Conservation (phyloP, 2,113 vertebrate genomes). For the Pithys albifrons region DNA sequence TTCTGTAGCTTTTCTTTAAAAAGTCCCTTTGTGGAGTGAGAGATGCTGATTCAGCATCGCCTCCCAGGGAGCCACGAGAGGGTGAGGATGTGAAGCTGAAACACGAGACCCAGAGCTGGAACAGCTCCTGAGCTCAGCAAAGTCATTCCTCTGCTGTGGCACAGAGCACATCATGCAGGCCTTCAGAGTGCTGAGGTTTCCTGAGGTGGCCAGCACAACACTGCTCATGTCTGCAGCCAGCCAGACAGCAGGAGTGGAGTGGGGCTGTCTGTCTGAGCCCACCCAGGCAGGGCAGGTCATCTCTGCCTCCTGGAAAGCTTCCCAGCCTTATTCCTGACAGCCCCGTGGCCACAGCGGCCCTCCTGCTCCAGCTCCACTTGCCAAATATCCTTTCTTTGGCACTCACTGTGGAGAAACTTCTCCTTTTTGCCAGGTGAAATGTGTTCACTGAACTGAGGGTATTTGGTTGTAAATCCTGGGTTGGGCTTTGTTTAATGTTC, state of each 20-base stretch:
- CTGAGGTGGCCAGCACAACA: neutral
- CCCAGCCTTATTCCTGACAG: neutral
- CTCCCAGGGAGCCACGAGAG: neutral
- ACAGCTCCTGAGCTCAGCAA: neutral
- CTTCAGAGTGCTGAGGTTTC: neutral
- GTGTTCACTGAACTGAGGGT: neutral
- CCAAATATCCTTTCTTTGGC: neutral
- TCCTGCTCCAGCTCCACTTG: neutral
- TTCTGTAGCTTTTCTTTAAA: neutral
- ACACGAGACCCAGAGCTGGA: neutral
- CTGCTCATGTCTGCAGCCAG: neutral
- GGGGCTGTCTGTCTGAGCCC: neutral
- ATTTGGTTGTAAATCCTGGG: neutral
- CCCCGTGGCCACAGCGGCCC: neutral
- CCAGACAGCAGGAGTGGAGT: neutral
- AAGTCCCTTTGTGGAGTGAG: neutral
- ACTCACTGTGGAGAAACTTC: neutral
- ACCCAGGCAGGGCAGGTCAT: constrained; percentile 4
- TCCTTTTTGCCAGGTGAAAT: constrained; percentile 3
- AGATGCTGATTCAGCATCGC: constrained; percentile 37
- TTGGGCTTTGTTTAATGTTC: neutral
- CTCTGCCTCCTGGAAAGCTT: neutral
- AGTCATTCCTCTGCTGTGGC: neutral
- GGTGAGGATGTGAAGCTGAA: constrained; percentile 28
- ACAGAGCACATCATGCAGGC: neutral